Evolutionary conservation across 2,888 invertebrate species (phyloP), one percentile per base, ranked within the genome.

Genomic region (Eurytoma adleriae): DNA sequence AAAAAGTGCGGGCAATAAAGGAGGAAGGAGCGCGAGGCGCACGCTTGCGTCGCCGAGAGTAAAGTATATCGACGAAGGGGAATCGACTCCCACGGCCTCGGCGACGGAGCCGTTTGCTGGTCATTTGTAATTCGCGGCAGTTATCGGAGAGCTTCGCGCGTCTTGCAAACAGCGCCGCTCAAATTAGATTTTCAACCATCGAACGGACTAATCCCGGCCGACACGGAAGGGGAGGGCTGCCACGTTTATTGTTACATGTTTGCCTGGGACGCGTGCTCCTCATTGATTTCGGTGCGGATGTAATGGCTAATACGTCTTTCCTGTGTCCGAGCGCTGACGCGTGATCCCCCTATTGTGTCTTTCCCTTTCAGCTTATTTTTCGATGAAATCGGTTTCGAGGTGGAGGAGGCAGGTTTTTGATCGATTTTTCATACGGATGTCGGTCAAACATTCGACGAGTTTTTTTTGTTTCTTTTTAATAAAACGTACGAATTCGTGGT

Each of bases 51-150:
- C 30, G 40, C n/a, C 7, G 56, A 12, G 61, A 74, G 30, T 59
- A 62, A 70, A 54, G 20, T 59, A 56, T 40, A 69, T 62, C 56
- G 77, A 48, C 62, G 5, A 20, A n/a, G 14, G 18, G 10, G 10
- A 14, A 24, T 27, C 24, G 16, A 48, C 40, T 40, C 48, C 64
- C 64, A 64, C 62, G 70, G 52, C 40, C 12, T n/a, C 40, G 30
- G 4, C 64, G 40, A 61, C 14, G 57, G 27, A 24, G 59, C 48
- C 16, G n/a, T 40, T 40, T 16, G 2, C 59, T 84, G 86, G 86
- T 85, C 87, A 87, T 88, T 86, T 85, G 85, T 87, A 87, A 87
- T 88, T 88, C 87, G 85, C 85, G 85, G 86, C 86, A 86, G 87
- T 87, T 87, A 87, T 86, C 87, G 84, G 80, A 82, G 77, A 84